Conservation (phyloP, 2,113 vertebrate genomes). For the Chascanopsetta lugubris region DNA sequence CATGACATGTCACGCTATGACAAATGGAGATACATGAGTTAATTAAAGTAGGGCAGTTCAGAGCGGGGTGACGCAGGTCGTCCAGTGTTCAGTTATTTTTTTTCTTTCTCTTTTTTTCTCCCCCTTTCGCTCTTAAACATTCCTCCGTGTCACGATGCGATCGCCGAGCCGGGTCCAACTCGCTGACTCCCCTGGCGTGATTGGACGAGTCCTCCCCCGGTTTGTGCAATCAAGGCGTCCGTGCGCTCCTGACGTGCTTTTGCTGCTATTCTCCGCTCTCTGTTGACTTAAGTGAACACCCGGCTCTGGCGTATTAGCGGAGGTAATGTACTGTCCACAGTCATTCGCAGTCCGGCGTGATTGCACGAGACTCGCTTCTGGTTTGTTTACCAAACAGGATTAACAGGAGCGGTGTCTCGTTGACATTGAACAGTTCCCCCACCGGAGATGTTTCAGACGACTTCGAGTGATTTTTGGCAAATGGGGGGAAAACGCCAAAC, state of each 20-base stretch:
- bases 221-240: slow-evolving; percentile 71
- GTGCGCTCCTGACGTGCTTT: slow-evolving; percentile 58
- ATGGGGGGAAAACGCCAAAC: slow-evolving; percentile 29
- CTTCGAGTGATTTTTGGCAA: slow-evolving; percentile 52
- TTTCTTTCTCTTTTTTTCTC: slow-evolving; percentile 31
- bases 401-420: slow-evolving; percentile 41
- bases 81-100: slow-evolving; percentile 62
- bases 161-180: slow-evolving; percentile 58
- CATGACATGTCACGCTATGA: slow-evolving; percentile 85
- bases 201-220: slow-evolving; percentile 66
- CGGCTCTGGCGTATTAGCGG: slow-evolving; percentile 58
- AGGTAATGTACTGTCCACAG: slow-evolving; percentile 57
- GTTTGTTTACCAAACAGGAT: slow-evolving; percentile 58
- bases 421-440: slow-evolving; percentile 47
- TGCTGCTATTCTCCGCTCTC: slow-evolving; percentile 49
- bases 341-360: slow-evolving; percentile 57
- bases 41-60: slow-evolving; percentile 87
- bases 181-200: slow-evolving; percentile 59
- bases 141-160: slow-evolving; percentile 65
- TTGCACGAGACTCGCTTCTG: slow-evolving; percentile 40
- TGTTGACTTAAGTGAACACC: slow-evolving; percentile 67
- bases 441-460: slow-evolving; percentile 49
- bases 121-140: slow-evolving; percentile 66
- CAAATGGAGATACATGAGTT: slow-evolving; percentile 86
- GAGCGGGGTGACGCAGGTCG: slow-evolving; percentile 77